Conservation (phyloP, 2,888 invertebrate genomes). For the Sesia bembeciformis region DNA sequence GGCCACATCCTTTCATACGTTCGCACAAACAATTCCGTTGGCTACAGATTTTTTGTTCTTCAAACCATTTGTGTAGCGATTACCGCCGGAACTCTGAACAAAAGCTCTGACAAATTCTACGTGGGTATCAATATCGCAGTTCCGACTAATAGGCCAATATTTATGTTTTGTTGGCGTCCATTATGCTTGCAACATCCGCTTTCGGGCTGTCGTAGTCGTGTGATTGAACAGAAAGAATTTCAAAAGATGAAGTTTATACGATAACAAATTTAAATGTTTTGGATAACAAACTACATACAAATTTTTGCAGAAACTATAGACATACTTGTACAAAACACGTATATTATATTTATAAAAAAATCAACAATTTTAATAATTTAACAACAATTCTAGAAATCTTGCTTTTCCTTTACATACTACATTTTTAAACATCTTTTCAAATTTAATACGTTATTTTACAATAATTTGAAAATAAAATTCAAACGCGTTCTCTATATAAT, state of each 20-base stretch:
- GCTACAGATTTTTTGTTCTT: slow-evolving; percentile 41
- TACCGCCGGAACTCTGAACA: slow-evolving; percentile 64
- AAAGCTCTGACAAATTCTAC: slow-evolving; percentile 54
- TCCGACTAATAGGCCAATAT: slow-evolving; percentile 66
- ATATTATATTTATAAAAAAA: no score
- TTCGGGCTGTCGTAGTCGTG: slow-evolving; percentile 20
- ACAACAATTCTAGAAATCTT: no score
- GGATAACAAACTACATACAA: no score
- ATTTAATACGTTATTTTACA: no score
- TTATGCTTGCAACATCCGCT: slow-evolving; percentile 52
- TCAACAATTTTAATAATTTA: no score
- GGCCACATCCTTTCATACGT: slow-evolving; percentile 47
- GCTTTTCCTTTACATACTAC: no score
- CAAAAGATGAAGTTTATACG: not conserved
- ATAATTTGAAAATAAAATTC: no score
- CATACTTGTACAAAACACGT: no score
- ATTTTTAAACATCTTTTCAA: no score
- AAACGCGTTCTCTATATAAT: not conserved
- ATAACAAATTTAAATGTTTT: no score
- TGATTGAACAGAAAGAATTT: not conserved
- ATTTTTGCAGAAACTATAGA: no score
- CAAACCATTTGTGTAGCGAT: slow-evolving; percentile 48
- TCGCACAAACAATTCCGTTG: slow-evolving; percentile 42
- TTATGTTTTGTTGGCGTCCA: slow-evolving; percentile 54
- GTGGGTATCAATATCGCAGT: slow-evolving; percentile 63